These are phyloP conservation scores for Anolis apletophallus DNA, from an alignment of 2,797 vertebrate species.

Conservation along the genomic window DNA sequence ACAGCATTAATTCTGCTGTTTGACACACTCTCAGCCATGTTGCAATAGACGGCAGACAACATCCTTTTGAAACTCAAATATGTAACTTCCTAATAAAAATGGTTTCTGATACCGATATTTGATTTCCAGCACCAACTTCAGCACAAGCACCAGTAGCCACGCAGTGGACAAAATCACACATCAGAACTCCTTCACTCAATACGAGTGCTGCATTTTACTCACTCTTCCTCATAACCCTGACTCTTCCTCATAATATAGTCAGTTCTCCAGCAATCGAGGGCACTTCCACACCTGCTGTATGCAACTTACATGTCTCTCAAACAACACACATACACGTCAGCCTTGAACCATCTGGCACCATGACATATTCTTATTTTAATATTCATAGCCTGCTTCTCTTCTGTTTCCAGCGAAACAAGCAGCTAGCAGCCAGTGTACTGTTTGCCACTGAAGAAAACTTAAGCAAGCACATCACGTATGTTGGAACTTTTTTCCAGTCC, in stretches of 20 bases:
- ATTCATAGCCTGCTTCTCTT: constrained; percentile 18
- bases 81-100: background rate
- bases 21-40: background rate
- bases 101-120: background rate
- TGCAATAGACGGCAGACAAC: background rate
- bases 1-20: too few relatives aligned
- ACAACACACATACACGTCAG: constrained; percentile 12
- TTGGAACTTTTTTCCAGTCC: constrained; percentile 19
- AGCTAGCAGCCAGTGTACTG: constrained; percentile 25
- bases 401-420: constrained; percentile 11
- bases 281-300: background rate
- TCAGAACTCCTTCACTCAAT: background rate
- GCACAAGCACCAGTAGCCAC: background rate
- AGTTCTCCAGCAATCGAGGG: background rate
- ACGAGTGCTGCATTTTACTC: background rate
- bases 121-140: background rate
- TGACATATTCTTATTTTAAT: constrained; percentile 37
- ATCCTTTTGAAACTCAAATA: background rate
- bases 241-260: background rate
- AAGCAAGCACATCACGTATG: constrained; percentile 3
- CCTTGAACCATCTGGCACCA: background rate
- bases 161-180: background rate
- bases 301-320: background rate
- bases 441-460: constrained; percentile 10
- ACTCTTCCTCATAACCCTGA: background rate